These are phyloP conservation scores for Ambastaia sidthimunki DNA, from an alignment of 2,797 vertebrate genomes.

Conservation along the genomic window DNA sequence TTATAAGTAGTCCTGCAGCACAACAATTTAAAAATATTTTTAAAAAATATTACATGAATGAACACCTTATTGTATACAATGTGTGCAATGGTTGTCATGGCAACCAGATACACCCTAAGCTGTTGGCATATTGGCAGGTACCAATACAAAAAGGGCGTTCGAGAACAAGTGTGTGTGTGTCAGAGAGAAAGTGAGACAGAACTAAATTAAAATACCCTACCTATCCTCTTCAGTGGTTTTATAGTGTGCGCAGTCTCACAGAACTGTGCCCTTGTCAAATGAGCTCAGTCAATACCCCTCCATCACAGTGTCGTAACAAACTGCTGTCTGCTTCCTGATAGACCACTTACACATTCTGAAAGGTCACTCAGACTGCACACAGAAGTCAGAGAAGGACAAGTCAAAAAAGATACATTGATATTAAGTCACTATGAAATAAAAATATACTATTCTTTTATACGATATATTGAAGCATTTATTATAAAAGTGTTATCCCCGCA, in stretches of 20 bases:
- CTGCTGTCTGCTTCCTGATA: conserved; percentile 72
- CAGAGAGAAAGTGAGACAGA: not conserved
- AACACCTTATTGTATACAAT: too few species aligned
- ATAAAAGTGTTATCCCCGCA: too few species aligned
- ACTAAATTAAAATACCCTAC: conserved; percentile 29
- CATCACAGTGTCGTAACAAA: conserved; percentile 62
- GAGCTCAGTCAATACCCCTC: conserved; percentile 68
- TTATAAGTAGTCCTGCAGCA: too few species aligned
- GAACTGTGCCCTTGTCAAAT: conserved; percentile 68
- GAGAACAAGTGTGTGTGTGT: not conserved
- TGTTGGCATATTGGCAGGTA: not conserved
- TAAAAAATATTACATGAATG: too few species aligned
- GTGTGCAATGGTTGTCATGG: not conserved
- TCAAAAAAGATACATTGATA: conserved; percentile 19
- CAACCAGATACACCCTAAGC: too few species aligned
- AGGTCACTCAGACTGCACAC: conserved; percentile 72
- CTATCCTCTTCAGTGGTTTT: conserved; percentile 32
- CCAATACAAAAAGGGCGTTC: conserved; percentile 8
- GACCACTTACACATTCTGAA: conserved; percentile 73
- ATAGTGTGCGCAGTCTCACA: conserved; percentile 3
- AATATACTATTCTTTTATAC: too few species aligned
- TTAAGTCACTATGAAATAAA: not conserved
- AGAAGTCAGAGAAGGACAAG: conserved; percentile 54
- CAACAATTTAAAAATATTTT: too few species aligned
- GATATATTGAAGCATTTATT: too few species aligned